Conservation (phyloP, 2,888 invertebrate genomes). For the Hololepta plana region DNA sequence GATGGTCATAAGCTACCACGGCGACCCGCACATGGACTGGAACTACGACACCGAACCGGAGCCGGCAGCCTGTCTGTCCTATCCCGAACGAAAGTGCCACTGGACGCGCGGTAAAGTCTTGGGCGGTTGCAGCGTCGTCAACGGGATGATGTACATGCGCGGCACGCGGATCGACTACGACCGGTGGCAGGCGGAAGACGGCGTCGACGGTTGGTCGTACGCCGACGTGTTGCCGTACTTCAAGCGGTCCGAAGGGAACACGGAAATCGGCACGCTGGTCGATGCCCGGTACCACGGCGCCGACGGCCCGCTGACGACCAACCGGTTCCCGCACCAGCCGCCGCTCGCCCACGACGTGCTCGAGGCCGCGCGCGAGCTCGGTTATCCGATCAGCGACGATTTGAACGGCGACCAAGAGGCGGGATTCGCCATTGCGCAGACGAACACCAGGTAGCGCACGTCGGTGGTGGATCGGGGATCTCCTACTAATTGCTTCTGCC, state of each 20-base stretch:
- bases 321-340: constrained; percentile 45
- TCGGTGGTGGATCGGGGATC: no score
- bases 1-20: constrained; percentile 47
- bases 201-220: constrained; percentile 63
- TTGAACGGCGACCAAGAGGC: constrained; percentile 41
- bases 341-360: constrained; percentile 42
- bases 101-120: constrained; percentile 54
- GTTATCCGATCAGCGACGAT: constrained; percentile 42
- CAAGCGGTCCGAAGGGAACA: constrained; percentile 46
- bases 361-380: constrained; percentile 38
- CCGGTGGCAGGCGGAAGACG: constrained; percentile 46
- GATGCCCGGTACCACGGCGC: constrained; percentile 39
- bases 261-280: constrained; percentile 37
- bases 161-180: constrained; percentile 61
- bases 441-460: constrained; percentile 39
- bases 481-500: no score
- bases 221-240: constrained; percentile 60
- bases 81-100: constrained; percentile 33
- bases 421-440: constrained; percentile 48
- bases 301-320: constrained; percentile 43
- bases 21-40: constrained; percentile 46
- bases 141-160: constrained; percentile 74
- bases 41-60: constrained; percentile 47
- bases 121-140: constrained; percentile 54
- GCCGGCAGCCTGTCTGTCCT: constrained; percentile 35